Conservation (phyloP, 2,113 vertebrate genomes). For the Vulpes lagopus region DNA sequence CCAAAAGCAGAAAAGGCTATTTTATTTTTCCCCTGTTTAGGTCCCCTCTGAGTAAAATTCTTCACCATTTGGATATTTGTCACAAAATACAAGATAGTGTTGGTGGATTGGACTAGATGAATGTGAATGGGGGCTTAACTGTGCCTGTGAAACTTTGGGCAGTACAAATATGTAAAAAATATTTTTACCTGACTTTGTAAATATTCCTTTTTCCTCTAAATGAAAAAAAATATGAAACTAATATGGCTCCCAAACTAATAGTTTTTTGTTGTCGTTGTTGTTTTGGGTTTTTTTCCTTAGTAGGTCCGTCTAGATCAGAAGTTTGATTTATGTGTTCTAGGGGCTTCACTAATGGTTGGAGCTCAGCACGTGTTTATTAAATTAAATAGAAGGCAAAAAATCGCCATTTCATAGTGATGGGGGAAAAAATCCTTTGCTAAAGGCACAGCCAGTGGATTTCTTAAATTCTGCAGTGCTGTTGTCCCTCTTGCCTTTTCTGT, state of each 20-base stretch:
- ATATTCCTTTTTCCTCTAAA: slow-evolving; percentile 35
- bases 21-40: slow-evolving; percentile 43
- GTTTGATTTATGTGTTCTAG: background rate
- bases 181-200: slow-evolving; percentile 17
- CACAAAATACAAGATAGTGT: slow-evolving; percentile 18
- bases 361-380: background rate
- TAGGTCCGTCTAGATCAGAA: background rate
- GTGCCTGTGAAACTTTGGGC: background rate
- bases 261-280: background rate
- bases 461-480: background rate
- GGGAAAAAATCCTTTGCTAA: background rate
- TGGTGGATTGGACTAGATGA: background rate
- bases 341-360: background rate
- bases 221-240: slow-evolving; percentile 53
- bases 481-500: background rate
- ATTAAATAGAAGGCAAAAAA: background rate
- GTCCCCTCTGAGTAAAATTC: background rate
- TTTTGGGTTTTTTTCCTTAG: background rate
- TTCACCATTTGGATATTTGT: background rate
- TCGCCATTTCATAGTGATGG: background rate
- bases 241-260: background rate
- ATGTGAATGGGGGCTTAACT: slow-evolving; percentile 3
- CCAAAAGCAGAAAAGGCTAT: slow-evolving; percentile 61
- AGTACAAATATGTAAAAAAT: slow-evolving; percentile 8
- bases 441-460: background rate